Percentiles rank a stretch among this genome's conserved stretches.
phyloP scores from a whole-genome alignment of 1,140 invertebrate genomes.

The Cephus cinctus region DNA sequence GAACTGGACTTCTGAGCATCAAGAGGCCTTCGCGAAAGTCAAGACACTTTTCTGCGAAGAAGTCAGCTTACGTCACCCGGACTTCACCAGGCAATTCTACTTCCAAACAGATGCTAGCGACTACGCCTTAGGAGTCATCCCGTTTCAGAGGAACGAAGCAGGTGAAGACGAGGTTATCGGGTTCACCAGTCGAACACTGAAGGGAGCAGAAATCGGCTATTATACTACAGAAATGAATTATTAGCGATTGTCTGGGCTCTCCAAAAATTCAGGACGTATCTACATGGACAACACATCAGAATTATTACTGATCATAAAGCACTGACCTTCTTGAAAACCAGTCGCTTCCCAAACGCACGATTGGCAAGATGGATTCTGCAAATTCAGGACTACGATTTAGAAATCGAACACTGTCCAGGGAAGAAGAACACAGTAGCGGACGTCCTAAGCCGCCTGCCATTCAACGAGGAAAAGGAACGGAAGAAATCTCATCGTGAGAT shows the following conservation, averaged over 20 bases:
- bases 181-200: constrained; percentile 16
- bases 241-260: constrained; percentile 48
- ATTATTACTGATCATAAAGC: constrained; percentile 55
- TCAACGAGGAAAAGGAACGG: too few relatives aligned
- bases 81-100: constrained; percentile 26
- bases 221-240: constrained; percentile 36
- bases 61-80: constrained; percentile 31
- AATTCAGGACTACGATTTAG: constrained; percentile 22
- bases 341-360: constrained; percentile 9
- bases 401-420: too few relatives aligned
- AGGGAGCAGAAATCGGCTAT: constrained; percentile 22
- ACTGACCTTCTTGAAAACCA: constrained; percentile 36
- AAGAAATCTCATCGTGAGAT: too few relatives aligned
- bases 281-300: constrained; percentile 35
- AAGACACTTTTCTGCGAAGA: constrained; percentile 8
- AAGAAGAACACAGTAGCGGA: too few relatives aligned
- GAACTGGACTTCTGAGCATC: constrained; percentile 13
- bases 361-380: constrained; percentile 20
- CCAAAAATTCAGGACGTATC: constrained; percentile 39
- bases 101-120: constrained; percentile 24
- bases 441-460: too few relatives aligned
- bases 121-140: constrained; percentile 29
- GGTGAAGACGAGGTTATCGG: background rate
- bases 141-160: constrained; percentile 25
- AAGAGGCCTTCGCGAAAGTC: constrained; percentile 18